Base-by-base conservation (phyloP, 1,140 invertebrate genomes). In the Pararge aegeria region DNA sequence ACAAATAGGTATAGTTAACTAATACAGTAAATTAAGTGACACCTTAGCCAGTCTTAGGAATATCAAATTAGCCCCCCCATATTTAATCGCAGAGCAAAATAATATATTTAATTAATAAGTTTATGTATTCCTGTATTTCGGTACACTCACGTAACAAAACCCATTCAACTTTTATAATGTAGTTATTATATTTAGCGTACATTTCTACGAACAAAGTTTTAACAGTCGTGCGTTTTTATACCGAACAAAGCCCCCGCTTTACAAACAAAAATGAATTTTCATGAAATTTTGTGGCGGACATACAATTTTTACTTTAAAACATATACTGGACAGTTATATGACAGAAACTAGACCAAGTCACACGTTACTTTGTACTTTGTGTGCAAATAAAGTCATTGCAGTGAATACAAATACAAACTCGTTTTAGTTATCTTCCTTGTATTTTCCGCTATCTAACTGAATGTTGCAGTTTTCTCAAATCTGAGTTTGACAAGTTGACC, bases 261-360 rank as follows among this genome's bases (percentile, higher is more conserved):
- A 10, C 38, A 16, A 16, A 46, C 10, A 46, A 46, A n/a, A 20
- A 46, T 16, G 19, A 20, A 46, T 20, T 20, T 46, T 46, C 42
- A 46, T 20, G 19, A 46, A 46, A 46, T 46, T 20, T 49, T 20
- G 46, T 18, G 1, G 21, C 18, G 13, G 46, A 49, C 46, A 49
- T 49, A 16, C 21, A 49, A 49, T 49, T 49, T n/a, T 49, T 16
- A 49, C 21, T 49, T 49, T 49, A 49, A 49, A 49, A 49, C 21
- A 29, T 29, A 18, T 21, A 16, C 46, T 15, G 46, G 46, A 49
- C 46, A 49, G 46, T 49, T 27, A 29, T 49, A 29, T 49, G 46
- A 49, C 46, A 49, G 21, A 29, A 49, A 29, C 21, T 13, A 49
- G 12, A 49, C 24, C 12, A 49, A 29, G 46, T 27, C 46, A 29